Percentiles rank a stretch among this genome's conserved stretches.
phyloP scores from a whole-genome alignment of 2,113 vertebrate species.

The Rissa tridactyla region DNA sequence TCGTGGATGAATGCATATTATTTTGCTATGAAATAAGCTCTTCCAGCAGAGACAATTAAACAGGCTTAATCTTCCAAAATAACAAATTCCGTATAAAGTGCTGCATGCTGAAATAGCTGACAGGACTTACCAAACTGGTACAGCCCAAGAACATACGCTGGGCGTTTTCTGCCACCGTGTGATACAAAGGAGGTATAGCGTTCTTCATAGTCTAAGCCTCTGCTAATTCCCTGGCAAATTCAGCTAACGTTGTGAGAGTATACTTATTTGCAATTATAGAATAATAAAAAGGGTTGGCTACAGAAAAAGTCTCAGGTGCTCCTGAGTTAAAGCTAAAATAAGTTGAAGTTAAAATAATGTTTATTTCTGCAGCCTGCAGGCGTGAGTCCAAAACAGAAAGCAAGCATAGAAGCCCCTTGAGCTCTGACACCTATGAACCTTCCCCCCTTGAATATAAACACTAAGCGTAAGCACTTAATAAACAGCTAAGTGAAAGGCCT shows the following conservation, averaged over 20 bases:
- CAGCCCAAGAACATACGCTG: neutral
- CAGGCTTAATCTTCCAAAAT: neutral
- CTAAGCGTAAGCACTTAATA: neutral
- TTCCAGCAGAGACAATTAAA: neutral
- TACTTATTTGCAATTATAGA: neutral
- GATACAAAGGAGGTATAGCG: constrained; percentile 12
- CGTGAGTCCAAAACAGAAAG: neutral
- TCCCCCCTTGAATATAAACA: neutral
- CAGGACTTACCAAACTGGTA: accelerated
- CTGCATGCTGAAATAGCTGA: neutral
- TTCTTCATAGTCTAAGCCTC: neutral
- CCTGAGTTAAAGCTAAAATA: neutral
- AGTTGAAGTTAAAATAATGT: neutral
- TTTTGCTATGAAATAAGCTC: neutral
- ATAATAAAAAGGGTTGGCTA: neutral
- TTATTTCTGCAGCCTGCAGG: neutral
- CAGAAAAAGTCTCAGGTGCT: neutral
- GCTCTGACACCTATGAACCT: neutral
- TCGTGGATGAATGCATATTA: neutral
- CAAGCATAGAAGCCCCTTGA: neutral
- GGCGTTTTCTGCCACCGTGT: constrained; percentile 59
- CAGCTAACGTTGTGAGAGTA: neutral
- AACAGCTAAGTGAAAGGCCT: neutral
- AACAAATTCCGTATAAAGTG: neutral
- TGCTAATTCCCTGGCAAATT: neutral